These are phyloP conservation scores for Drosophila albomicans DNA, from an alignment of 1,140 invertebrate species.

Conservation along the genomic window DNA sequence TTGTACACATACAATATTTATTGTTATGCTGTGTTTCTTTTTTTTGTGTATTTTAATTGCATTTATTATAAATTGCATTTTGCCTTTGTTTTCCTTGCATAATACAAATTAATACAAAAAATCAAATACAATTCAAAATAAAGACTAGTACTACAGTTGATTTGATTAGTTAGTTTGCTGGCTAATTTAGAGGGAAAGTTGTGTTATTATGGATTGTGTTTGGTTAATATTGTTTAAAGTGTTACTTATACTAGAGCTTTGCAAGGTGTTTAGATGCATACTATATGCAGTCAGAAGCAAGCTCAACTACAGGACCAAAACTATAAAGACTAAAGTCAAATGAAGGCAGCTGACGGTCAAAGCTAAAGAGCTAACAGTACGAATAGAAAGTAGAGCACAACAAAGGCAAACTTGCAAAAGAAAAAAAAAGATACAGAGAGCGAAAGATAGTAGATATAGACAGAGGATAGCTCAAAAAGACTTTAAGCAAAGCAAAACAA, in stretches of 20 bases:
- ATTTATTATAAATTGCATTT: conserved; percentile 39
- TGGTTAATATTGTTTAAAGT: conserved; percentile 25
- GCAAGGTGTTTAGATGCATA: conserved; percentile 1
- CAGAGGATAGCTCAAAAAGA: conserved; percentile 42
- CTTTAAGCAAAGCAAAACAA: conserved; percentile 68
- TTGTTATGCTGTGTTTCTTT: conserved; percentile 12
- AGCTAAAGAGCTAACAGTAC: conserved; percentile 58
- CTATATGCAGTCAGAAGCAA: neutral
- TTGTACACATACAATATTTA: conserved; percentile 26
- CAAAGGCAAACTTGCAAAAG: conserved; percentile 39
- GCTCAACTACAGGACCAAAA: conserved; percentile 14
- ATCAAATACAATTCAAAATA: conserved; percentile 23
- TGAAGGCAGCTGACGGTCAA: conserved; percentile 20
- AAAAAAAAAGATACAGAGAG: conserved; percentile 44
- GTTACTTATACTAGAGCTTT: conserved; percentile 11
- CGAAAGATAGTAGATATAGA: conserved; percentile 38
- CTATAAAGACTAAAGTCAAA: conserved; percentile 20
- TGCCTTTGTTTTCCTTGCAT: conserved; percentile 11
- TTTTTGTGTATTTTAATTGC: conserved; percentile 21
- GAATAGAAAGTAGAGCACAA: conserved; percentile 54
- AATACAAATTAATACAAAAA: conserved; percentile 36
- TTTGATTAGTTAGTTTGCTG: conserved; percentile 3
- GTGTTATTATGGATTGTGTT: neutral
- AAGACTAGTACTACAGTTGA: conserved; percentile 8
- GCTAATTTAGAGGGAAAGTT: neutral